Conservation (phyloP, 1,140 invertebrate species). For the Helicoverpa armigera region DNA sequence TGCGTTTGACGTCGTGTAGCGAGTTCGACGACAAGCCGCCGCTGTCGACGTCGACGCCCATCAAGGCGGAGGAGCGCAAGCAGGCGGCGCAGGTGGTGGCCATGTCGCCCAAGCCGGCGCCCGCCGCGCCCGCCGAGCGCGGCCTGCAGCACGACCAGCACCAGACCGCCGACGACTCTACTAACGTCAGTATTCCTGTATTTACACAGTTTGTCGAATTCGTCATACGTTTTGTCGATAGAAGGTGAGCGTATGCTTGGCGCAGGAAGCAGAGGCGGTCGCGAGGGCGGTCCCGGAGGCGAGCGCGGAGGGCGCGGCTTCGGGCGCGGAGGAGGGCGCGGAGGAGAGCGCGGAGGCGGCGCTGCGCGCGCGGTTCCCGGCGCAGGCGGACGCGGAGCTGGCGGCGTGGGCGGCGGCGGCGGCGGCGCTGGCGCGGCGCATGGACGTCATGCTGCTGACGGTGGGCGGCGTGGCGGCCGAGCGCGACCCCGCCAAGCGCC, state of each 20-base stretch:
- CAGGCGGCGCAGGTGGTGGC: constrained; percentile 77
- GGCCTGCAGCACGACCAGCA: constrained; percentile 59
- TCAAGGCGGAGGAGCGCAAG: constrained; percentile 65
- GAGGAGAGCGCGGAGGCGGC: constrained; percentile 44
- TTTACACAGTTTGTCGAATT: too few relatives aligned
- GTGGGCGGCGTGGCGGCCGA: constrained; percentile 89
- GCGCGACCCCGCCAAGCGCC: constrained; percentile 88
- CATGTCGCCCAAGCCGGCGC: constrained; percentile 75
- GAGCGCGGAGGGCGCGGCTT: not conserved
- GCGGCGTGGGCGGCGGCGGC: constrained; percentile 88
- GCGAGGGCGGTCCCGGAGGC: too few relatives aligned
- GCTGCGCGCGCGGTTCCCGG: constrained; percentile 67
- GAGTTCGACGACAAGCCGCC: constrained; percentile 71
- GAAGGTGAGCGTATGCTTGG: too few relatives aligned
- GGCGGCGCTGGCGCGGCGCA: constrained; percentile 88
- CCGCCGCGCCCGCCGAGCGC: not conserved
- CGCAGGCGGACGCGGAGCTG: constrained; percentile 82
- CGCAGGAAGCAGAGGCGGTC: too few relatives aligned
- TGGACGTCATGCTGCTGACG: constrained; percentile 90
- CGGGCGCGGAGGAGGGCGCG: constrained; percentile 49
- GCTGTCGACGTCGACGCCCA: constrained; percentile 80
- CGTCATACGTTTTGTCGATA: too few relatives aligned
- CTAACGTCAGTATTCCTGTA: constrained; percentile 47
- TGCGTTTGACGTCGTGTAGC: constrained; percentile 60
- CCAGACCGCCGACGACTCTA: constrained; percentile 65